Conservation (phyloP, 2,888 invertebrate species). For the Drosophila nigricruria region DNA sequence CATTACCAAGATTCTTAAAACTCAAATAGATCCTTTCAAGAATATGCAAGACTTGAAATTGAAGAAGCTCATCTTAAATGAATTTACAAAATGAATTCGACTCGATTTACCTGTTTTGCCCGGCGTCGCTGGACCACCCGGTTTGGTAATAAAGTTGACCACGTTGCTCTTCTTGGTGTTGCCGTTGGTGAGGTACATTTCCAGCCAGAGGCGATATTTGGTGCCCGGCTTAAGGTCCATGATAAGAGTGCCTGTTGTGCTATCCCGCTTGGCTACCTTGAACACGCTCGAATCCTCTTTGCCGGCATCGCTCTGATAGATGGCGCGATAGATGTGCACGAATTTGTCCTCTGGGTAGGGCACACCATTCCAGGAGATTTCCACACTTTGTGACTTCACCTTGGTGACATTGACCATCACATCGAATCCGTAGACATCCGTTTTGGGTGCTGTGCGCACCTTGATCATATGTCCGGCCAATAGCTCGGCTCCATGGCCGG, state of each 20-base stretch:
- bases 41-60: slow-evolving; percentile 72
- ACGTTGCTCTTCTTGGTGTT: slow-evolving; percentile 96
- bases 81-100: background rate
- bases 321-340: slow-evolving; percentile 94
- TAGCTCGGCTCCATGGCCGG: slow-evolving; percentile 91
- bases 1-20: slow-evolving; percentile 79
- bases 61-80: slow-evolving; percentile 6
- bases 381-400: slow-evolving; percentile 91
- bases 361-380: slow-evolving; percentile 93
- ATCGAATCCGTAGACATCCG: slow-evolving; percentile 93
- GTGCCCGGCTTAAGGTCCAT: slow-evolving; percentile 91
- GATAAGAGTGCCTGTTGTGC: slow-evolving; percentile 89
- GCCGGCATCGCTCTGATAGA: slow-evolving; percentile 91
- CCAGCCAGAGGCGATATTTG: slow-evolving; percentile 94
- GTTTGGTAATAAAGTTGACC: slow-evolving; percentile 94
- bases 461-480: slow-evolving; percentile 90
- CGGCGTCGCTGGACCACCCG: slow-evolving; percentile 87
- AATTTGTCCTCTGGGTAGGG: slow-evolving; percentile 96
- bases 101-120: slow-evolving; percentile 83
- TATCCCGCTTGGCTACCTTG: slow-evolving; percentile 91
- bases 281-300: slow-evolving; percentile 91
- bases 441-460: slow-evolving; percentile 89
- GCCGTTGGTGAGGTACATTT: slow-evolving; percentile 95
- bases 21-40: slow-evolving; percentile 73
- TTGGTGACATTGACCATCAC: slow-evolving; percentile 91